Evolutionary conservation across 2,113 vertebrate genomes (phyloP).

Genomic region (Pangasianodon gigas): DNA sequence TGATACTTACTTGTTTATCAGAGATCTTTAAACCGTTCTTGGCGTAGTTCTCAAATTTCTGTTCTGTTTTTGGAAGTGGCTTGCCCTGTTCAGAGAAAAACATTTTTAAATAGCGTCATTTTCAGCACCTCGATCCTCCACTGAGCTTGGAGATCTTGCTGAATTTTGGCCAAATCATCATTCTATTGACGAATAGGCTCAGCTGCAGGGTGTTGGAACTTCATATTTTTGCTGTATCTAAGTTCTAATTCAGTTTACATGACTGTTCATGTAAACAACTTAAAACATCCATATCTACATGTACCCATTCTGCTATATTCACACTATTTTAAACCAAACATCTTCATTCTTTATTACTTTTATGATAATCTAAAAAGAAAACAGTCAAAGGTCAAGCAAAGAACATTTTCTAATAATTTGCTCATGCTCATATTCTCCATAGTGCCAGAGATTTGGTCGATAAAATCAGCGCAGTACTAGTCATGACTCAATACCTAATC

Average conservation of each 20-base stretch:
- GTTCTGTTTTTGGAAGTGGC: conserved; percentile 74
- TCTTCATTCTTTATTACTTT: conserved; percentile 22
- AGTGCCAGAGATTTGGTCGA: neutral
- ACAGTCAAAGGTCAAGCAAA: neutral
- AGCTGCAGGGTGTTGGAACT: conserved; percentile 33
- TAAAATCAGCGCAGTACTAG: conserved; percentile 13
- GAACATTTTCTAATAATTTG: neutral
- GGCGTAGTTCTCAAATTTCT: conserved; percentile 78
- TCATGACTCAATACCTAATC: conserved; percentile 21
- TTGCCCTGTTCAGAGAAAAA: conserved; percentile 66
- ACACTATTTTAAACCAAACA: conserved; percentile 25
- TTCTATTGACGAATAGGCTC: conserved; percentile 41
- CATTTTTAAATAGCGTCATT: conserved; percentile 35
- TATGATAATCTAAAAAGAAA: conserved; percentile 4
- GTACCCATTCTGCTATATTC: conserved; percentile 18
- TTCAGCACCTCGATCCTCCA: conserved; percentile 43
- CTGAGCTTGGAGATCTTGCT: conserved; percentile 46
- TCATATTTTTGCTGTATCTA: conserved; percentile 40
- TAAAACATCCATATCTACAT: conserved; percentile 37
- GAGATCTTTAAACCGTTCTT: conserved; percentile 68
- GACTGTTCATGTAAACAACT: conserved; percentile 41
- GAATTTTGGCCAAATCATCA: conserved; percentile 39
- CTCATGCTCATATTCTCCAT: conserved; percentile 22
- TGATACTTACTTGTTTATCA: conserved; percentile 73
- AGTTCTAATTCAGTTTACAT: conserved; percentile 35